Percentiles rank a stretch among this genome's conserved stretches.
phyloP scores from a whole-genome alignment of 2,888 invertebrate genomes.

The Megaustenia siamemsis region DNA sequence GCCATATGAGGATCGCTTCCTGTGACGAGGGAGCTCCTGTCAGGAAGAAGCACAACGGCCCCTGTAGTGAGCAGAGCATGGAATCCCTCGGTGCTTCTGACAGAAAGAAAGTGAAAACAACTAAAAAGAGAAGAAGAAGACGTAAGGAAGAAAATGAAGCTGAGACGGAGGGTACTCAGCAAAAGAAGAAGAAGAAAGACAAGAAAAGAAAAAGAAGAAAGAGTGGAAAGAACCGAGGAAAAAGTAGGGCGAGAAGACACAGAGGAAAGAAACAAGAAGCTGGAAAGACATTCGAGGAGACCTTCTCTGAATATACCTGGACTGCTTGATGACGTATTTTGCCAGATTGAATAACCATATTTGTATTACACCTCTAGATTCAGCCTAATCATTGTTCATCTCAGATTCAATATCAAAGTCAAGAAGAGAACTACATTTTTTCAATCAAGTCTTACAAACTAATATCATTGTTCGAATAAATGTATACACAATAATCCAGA shows the following conservation, averaged over 20 bases:
- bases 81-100: background rate
- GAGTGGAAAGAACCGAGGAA: conserved; percentile 17
- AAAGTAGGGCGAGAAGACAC: conserved; percentile 31
- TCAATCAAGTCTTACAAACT: too few relatives aligned
- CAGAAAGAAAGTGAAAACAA: background rate
- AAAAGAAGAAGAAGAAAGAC: conserved; percentile 31
- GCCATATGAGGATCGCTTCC: conserved; percentile 45
- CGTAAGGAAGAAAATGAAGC: conserved; percentile 4
- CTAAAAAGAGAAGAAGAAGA: background rate
- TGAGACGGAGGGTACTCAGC: background rate
- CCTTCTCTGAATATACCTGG: conserved; percentile 39
- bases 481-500: too few relatives aligned
- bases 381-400: too few relatives aligned
- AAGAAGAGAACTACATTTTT: too few relatives aligned
- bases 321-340: conserved; percentile 14
- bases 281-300: conserved; percentile 34
- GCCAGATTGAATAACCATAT: background rate
- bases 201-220: conserved; percentile 26
- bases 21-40: conserved; percentile 33
- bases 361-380: too few relatives aligned
- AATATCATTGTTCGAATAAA: too few relatives aligned
- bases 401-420: too few relatives aligned
- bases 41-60: conserved; percentile 38
- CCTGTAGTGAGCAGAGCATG: conserved; percentile 17
- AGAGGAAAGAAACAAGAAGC: background rate